Evolutionary conservation across 2,797 vertebrate species (phyloP).

Genomic region (Oceanodroma leucorhoa): DNA sequence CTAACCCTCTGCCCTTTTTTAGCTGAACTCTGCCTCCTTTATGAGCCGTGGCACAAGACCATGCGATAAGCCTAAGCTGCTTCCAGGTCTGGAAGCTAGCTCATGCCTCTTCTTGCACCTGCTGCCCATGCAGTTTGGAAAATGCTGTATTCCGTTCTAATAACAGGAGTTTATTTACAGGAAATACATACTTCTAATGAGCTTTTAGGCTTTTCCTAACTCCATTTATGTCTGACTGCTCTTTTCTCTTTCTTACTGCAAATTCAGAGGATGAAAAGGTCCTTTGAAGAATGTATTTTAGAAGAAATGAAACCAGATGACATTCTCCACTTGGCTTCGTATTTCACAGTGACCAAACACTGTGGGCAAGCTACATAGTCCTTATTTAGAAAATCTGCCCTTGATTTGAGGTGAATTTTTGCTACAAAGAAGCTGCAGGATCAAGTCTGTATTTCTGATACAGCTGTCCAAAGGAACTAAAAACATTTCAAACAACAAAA

Average conservation of each 20-base stretch:
- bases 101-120: constrained; percentile 33
- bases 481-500: background rate
- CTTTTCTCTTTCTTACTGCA: constrained; percentile 13
- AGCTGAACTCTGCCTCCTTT: background rate
- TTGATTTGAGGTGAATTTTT: constrained; percentile 43
- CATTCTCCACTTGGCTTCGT: constrained; percentile 43
- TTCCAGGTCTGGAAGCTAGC: background rate
- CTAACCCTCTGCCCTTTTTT: background rate
- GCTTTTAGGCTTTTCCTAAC: constrained; percentile 23
- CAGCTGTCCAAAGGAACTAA: background rate
- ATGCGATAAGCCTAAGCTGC: background rate
- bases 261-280: constrained; percentile 52
- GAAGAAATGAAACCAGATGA: constrained; percentile 62
- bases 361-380: constrained; percentile 6
- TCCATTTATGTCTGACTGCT: constrained; percentile 16
- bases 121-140: background rate
- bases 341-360: constrained; percentile 48
- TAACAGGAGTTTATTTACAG: background rate
- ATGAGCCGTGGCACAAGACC: background rate
- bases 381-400: constrained; percentile 31
- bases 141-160: background rate
- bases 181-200: constrained; percentile 25
- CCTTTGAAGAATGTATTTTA: constrained; percentile 55
- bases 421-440: background rate
- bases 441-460: constrained; percentile 13